These are phyloP conservation scores for Patiria pectinifera DNA, from an alignment of 53 echinoderm and acorn worm species.

Conservation along the genomic window DNA sequence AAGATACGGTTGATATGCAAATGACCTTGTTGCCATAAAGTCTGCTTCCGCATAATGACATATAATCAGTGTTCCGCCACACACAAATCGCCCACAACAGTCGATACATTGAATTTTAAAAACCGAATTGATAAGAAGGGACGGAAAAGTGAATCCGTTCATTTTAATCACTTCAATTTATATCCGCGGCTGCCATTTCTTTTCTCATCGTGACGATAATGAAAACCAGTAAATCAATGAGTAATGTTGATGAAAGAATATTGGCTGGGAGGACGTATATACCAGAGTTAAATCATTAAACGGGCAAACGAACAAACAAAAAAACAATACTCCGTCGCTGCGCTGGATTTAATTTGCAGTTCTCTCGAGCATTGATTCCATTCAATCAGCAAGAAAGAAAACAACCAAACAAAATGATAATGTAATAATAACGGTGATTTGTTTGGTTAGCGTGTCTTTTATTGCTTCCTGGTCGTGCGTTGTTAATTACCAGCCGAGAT, in stretches of 20 bases:
- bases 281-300: conserved; percentile 13
- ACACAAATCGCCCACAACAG: not conserved
- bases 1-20: no score
- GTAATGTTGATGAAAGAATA: not conserved
- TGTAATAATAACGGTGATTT: not conserved
- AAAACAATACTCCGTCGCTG: not conserved
- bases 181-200: not conserved
- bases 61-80: no score
- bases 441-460: conserved; percentile 35
- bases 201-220: not conserved
- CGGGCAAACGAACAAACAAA: conserved; percentile 44
- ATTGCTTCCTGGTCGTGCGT: conserved; percentile 20
- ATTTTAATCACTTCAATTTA: not conserved
- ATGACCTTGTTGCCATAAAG: not conserved
- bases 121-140: not conserved
- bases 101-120: not conserved
- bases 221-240: conserved; percentile 22
- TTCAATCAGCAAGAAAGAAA: no score
- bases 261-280: not conserved
- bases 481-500: conserved; percentile 40
- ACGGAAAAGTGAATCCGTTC: not conserved
- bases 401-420: not conserved
- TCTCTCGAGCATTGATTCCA: conserved; percentile 1
- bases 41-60: not conserved
- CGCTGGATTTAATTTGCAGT: conserved; percentile 40